Evolutionary conservation across 2,888 invertebrate species (phyloP), one percentile per base, ranked within the genome.

Genomic region (Agrotis exclamationis): DNA sequence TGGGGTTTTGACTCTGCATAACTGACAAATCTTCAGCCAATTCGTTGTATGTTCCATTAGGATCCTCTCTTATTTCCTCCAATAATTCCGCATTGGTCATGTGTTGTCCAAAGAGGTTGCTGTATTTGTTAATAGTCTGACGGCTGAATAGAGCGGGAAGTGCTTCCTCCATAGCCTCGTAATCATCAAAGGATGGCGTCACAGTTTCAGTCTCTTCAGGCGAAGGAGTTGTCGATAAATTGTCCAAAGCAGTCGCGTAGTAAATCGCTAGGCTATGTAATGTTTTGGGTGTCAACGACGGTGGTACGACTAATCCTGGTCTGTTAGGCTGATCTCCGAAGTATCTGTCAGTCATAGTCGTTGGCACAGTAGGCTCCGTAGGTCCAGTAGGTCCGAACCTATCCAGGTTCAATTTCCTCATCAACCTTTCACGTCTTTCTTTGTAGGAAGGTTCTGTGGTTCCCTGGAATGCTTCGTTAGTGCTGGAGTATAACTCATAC

Each of bases 191-290:
- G 24, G 87, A 73, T 39, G 90, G 85, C 45, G 94, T 94, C 1
- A 93, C 93, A 1, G 88, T 88, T 80, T 93, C 94, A 16, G 70
- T 84, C 33, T 94, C 94, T 58, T 94, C 94, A 28, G 93, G 91
- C 14, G 89, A 78, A 6, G 93, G 64, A 47, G 96, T 93, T 14
- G 96, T 94, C 2, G 96, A 96, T 47, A 97, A 91, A 80, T 96
- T 96, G 83, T 97, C 97, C 75, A 97, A 95, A 80, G 97, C 97
- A 13, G 97, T 97, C 3, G 98, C 98, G 88, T 98, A 98, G 88
- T 98, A 98, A 80, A 98, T 97, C 1, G 98, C 98, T 57, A 98
- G 90, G 0, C 98, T 98, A 83, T 98, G 98, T 16, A 98, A 93
- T 0, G 98, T 98, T 88, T 98, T 97, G 0, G 98, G 98, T 0